Evolutionary conservation across 2,888 invertebrate species (phyloP).

Genomic region (Calliscelio sp.): DNA sequence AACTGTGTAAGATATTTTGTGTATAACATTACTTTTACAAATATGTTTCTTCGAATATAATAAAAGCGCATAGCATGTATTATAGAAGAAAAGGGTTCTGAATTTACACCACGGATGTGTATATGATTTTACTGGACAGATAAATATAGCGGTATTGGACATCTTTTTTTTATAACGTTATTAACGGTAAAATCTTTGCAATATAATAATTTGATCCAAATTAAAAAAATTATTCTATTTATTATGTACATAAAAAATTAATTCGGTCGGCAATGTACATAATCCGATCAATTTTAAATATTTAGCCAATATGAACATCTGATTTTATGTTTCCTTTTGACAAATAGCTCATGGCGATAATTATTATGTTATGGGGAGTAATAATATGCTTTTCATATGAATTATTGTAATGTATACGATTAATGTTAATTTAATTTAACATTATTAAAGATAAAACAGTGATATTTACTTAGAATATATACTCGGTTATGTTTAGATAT

Average conservation of each 20-base stretch:
- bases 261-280: too few relatives aligned
- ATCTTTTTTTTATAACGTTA: not conserved
- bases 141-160: not conserved
- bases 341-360: not conserved
- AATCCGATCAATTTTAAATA: too few relatives aligned
- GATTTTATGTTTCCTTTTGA: not conserved
- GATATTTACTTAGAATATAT: too few relatives aligned
- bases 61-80: slow-evolving; percentile 9
- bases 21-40: not conserved
- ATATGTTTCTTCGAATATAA: slow-evolving; percentile 9
- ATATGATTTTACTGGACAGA: slow-evolving; percentile 2
- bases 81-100: slow-evolving; percentile 1
- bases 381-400: not conserved
- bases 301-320: not conserved
- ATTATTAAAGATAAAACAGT: too few relatives aligned
- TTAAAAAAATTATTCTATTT: not conserved
- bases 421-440: too few relatives aligned
- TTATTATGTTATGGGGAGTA: not conserved
- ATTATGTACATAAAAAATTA: too few relatives aligned
- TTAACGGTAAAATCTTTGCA: not conserved
- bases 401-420: too few relatives aligned
- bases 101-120: slow-evolving; percentile 4
- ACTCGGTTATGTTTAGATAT: too few relatives aligned
- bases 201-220: not conserved
- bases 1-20: not conserved